phyloP scores from a whole-genome alignment of 2,797 vertebrate species.

The Hydrolagus colliei region DNA sequence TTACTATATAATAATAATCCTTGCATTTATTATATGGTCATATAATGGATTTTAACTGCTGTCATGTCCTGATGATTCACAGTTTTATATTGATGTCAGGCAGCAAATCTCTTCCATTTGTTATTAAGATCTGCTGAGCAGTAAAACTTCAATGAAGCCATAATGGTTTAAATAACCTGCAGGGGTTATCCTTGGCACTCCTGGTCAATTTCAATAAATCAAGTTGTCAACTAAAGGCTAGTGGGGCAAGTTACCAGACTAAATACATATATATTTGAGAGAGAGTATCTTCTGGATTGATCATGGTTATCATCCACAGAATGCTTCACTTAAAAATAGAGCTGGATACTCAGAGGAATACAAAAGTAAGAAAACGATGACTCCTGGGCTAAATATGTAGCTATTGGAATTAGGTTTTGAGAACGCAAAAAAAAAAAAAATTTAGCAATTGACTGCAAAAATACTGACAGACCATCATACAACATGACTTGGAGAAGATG shows the following conservation, averaged over 20 bases:
- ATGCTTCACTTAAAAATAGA: not conserved
- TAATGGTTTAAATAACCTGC: not conserved
- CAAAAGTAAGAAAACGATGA: not conserved
- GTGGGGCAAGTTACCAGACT: not conserved
- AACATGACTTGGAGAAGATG: too few relatives aligned
- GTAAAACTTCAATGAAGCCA: not conserved
- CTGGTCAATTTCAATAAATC: constrained; percentile 13
- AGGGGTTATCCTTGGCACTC: not conserved
- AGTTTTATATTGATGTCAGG: too few relatives aligned
- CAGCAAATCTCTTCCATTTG: not conserved
- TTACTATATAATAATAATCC: too few relatives aligned
- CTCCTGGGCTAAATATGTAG: too few relatives aligned
- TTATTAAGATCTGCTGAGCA: constrained; percentile 5
- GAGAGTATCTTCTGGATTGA: not conserved
- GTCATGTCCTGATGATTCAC: too few relatives aligned
- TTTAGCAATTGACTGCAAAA: too few relatives aligned
- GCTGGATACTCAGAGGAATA: too few relatives aligned
- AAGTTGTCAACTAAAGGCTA: not conserved
- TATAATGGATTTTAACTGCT: too few relatives aligned
- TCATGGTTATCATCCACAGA: not conserved
- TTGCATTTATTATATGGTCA: too few relatives aligned
- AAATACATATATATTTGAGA: not conserved
- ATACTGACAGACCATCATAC: too few relatives aligned
- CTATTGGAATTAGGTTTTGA: too few relatives aligned
- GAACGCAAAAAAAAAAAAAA: too few relatives aligned